Conservation (phyloP, 2,888 invertebrate genomes). For the Platycnemis pennipes region DNA sequence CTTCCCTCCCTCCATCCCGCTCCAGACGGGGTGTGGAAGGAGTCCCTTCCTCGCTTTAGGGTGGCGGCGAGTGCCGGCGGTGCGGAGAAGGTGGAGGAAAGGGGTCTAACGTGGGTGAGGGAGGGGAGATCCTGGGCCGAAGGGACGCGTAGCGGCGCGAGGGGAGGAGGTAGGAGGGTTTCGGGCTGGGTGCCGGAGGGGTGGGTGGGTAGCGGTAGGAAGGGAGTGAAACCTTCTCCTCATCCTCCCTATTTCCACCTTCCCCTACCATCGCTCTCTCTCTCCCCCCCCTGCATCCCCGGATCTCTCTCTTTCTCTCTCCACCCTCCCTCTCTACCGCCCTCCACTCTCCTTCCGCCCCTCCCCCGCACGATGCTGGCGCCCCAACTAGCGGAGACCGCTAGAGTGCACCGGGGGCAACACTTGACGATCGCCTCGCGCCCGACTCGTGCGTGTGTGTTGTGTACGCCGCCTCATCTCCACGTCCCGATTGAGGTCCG, state of each 20-base stretch:
- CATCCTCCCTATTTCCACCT: not conserved
- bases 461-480: not conserved
- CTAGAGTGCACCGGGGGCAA: constrained; percentile 52
- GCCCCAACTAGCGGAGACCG: constrained; percentile 62
- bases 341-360: not conserved
- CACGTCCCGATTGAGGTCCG: not conserved
- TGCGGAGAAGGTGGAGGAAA: not conserved
- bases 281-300: not conserved
- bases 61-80: not conserved
- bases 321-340: not conserved
- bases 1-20: not conserved
- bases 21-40: not conserved
- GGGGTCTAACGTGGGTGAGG: not conserved
- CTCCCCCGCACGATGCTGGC: constrained; percentile 35
- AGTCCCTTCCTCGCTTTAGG: not conserved
- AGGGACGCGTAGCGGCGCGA: not conserved
- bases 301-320: not conserved
- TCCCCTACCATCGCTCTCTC: not conserved
- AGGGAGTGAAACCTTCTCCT: not conserved
- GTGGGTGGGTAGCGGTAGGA: not conserved
- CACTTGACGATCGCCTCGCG: constrained; percentile 65
- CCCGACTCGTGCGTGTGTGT: constrained; percentile 53
- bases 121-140: not conserved
- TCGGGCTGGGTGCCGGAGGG: not conserved
- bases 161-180: not conserved